These are phyloP conservation scores for Nannoperca australis DNA, from an alignment of 2,797 vertebrate species.

Conservation along the genomic window DNA sequence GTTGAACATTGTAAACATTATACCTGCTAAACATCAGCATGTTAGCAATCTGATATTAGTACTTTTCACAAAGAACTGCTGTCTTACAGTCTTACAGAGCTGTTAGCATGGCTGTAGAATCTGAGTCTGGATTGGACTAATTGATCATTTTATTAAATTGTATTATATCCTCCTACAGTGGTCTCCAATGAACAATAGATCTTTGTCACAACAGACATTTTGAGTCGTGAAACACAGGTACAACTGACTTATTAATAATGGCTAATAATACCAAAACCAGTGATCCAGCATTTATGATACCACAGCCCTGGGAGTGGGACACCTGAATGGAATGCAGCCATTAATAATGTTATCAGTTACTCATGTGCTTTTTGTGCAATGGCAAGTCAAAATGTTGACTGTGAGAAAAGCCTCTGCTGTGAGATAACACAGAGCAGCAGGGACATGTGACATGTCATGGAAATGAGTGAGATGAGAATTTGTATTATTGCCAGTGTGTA, in stretches of 20 bases:
- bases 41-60: background rate
- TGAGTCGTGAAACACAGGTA: slow-evolving; percentile 17
- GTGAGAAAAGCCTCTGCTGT: slow-evolving; percentile 9
- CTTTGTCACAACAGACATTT: slow-evolving; percentile 24
- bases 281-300: slow-evolving; percentile 19
- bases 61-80: background rate
- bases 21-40: background rate
- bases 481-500: background rate
- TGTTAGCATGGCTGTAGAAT: background rate
- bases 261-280: slow-evolving; percentile 20
- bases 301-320: slow-evolving; percentile 29
- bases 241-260: slow-evolving; percentile 33
- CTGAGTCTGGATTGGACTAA: background rate
- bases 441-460: no score
- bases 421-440: background rate
- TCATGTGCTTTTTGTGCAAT: slow-evolving; percentile 20
- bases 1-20: background rate
- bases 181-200: background rate
- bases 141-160: background rate
- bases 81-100: background rate
- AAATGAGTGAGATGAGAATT: background rate
- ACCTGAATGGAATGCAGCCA: slow-evolving; percentile 36
- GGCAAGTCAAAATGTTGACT: slow-evolving; percentile 2
- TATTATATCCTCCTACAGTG: background rate
- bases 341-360: slow-evolving; percentile 39